Evolutionary conservation across 2,797 vertebrate species (phyloP).

Genomic region (Lepilemur septentrionalis): DNA sequence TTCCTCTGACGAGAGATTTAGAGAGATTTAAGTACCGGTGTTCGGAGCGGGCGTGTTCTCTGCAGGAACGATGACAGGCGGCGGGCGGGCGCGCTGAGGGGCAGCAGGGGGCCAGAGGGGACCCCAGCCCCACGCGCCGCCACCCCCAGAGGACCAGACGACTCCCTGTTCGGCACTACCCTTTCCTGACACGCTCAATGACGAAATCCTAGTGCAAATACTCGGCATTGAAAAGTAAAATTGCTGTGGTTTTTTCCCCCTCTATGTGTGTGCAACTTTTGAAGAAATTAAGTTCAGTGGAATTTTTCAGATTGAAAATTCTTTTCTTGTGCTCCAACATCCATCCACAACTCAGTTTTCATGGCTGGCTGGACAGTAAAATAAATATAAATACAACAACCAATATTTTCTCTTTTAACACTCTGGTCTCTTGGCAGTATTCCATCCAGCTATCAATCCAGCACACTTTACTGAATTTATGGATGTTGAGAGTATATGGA

Average conservation of each 20-base stretch:
- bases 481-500: neutral
- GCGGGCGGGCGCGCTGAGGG: constrained; percentile 69
- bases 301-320: neutral
- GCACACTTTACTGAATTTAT: neutral
- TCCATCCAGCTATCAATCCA: neutral
- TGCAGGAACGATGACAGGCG: constrained; percentile 70
- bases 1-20: constrained; percentile 74
- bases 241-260: neutral
- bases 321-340: neutral
- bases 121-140: too few relatives aligned
- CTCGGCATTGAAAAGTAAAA: neutral
- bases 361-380: neutral
- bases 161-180: neutral
- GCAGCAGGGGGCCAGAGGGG: neutral
- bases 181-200: neutral
- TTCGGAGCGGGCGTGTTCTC: constrained; percentile 40
- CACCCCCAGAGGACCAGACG: neutral
- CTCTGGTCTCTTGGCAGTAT: neutral
- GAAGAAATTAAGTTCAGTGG: neutral
- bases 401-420: neutral
- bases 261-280: neutral
- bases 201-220: neutral
- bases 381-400: neutral
- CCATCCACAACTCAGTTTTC: neutral
- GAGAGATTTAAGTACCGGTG: constrained; percentile 75